These are phyloP conservation scores for Chesias legatella DNA, from an alignment of 2,888 invertebrate genomes.

Conservation along the genomic window DNA sequence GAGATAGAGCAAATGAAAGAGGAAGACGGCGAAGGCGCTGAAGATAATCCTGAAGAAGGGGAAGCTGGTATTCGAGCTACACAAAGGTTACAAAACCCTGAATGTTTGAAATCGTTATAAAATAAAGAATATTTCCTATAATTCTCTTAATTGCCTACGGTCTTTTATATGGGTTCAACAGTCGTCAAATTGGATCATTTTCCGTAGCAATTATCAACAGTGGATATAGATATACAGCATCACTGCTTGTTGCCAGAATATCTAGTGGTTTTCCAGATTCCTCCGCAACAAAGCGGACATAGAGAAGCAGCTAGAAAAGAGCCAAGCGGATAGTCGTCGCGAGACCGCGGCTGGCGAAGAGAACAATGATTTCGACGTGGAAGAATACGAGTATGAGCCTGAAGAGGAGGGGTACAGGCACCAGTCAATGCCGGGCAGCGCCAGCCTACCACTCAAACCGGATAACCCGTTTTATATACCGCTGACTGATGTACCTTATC, in stretches of 20 bases:
- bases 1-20: constrained; percentile 31
- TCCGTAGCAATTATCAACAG: too few species aligned
- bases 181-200: too few species aligned
- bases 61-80: constrained; percentile 43
- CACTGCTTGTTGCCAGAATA: too few species aligned
- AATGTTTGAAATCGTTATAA: too few species aligned
- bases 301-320: constrained; percentile 43
- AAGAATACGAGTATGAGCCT: constrained; percentile 44
- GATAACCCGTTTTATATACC: constrained; percentile 54
- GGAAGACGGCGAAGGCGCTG: constrained; percentile 33
- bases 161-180: too few species aligned
- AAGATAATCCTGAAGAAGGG: constrained; percentile 31
- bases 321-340: constrained; percentile 23
- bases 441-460: constrained; percentile 38
- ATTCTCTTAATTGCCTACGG: too few species aligned
- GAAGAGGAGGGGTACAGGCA: constrained; percentile 44
- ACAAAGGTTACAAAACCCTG: constrained; percentile 37
- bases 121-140: not conserved
- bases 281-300: constrained; percentile 56
- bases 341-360: constrained; percentile 27
- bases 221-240: too few species aligned
- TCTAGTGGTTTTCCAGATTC: constrained; percentile 38
- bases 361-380: constrained; percentile 60
- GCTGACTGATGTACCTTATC: constrained; percentile 63
- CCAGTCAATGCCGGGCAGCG: constrained; percentile 27